Base-by-base conservation (phyloP, 2,113 vertebrate genomes). In the Antechinus stuartii region DNA sequence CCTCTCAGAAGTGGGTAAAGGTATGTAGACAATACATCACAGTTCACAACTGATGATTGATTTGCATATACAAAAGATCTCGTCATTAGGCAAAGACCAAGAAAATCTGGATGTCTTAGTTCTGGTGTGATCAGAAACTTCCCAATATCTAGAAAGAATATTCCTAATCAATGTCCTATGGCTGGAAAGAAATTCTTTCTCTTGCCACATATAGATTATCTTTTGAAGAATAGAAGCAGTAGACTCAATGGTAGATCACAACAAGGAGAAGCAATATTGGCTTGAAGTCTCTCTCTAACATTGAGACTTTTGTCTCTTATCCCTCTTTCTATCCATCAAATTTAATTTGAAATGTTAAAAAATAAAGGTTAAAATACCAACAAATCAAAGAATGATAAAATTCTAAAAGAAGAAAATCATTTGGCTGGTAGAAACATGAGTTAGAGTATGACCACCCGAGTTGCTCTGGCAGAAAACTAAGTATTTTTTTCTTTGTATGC, bases 381-480 rank as follows among this genome's bases (percentile, higher is more conserved):
- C 56, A 25, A 61, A 91, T 94, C 35, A 35, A 90, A 56, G 93
- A 90, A 68, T 56, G 47, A 91, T 42, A 76, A 90, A 95, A 91
- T 8, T 92, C 89, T 84, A 90, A 94, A 91, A 93, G 89, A 95
- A 93, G 55, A 92, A 91, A 91, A 90, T 90, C 23, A 92, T 91
- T 95, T 96, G 93, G 92, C 92, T 92, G 56, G 92, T 92, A 54
- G 55, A 11, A 56, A 53, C 92, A 53, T 27, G n/a, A 91, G 91
- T 91, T 19, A 42, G 57, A 19, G 56, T 8, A 30, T 42, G 93
- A 89, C 95, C 97, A 95, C 97, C 95, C 50, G 22, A 92, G n/a
- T 90, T 90, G 90, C 91, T 91, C 4, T 96, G 97, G 96, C 95
- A 96, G 94, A 2, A 27, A 7, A 54, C 16, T 84, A 54, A 91